These are phyloP conservation scores for Drosophila acutilabella DNA, from an alignment of 2,888 invertebrate genomes.

Conservation along the genomic window DNA sequence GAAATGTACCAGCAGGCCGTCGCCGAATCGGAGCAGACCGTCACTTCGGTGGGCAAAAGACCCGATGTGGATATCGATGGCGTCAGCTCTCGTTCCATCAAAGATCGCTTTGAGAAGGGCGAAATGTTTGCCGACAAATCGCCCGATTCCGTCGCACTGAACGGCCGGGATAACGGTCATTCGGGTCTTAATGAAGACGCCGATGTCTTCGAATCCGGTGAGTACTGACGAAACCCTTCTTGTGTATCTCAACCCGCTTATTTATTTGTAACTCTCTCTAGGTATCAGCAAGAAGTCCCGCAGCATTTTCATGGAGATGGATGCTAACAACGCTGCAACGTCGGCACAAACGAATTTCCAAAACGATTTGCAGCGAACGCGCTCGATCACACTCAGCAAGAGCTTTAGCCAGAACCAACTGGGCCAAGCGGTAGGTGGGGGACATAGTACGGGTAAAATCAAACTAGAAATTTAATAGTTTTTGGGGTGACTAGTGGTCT, in stretches of 20 bases:
- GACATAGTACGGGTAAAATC: too few relatives aligned
- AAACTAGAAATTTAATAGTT: too few relatives aligned
- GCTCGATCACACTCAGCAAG: constrained; percentile 4
- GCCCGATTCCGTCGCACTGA: constrained; percentile 76
- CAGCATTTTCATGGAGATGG: constrained; percentile 93
- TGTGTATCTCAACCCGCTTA: neutral
- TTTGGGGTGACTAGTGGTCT: too few relatives aligned
- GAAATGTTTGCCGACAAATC: constrained; percentile 88
- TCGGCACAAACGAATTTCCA: constrained; percentile 22
- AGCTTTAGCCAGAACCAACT: constrained; percentile 9
- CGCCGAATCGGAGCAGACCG: constrained; percentile 90
- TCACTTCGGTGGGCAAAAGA: constrained; percentile 87
- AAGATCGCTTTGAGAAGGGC: constrained; percentile 93
- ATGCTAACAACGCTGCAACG: constrained; percentile 90
- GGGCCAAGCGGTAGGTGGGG: constrained; percentile 44
- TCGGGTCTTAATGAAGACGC: constrained; percentile 87
- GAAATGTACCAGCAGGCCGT: constrained; percentile 97
- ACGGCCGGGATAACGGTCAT: constrained; percentile 15
- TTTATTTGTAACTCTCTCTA: constrained; percentile 72
- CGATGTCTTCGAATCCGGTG: constrained; percentile 85
- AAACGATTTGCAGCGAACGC: constrained; percentile 8
- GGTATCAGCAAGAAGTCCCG: constrained; percentile 95
- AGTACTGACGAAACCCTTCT: neutral
- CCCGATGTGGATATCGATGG: constrained; percentile 86
- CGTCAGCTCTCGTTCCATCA: constrained; percentile 86